These are phyloP conservation scores for Hanleya hanleyi DNA, from an alignment of 2,888 invertebrate species.

Conservation along the genomic window DNA sequence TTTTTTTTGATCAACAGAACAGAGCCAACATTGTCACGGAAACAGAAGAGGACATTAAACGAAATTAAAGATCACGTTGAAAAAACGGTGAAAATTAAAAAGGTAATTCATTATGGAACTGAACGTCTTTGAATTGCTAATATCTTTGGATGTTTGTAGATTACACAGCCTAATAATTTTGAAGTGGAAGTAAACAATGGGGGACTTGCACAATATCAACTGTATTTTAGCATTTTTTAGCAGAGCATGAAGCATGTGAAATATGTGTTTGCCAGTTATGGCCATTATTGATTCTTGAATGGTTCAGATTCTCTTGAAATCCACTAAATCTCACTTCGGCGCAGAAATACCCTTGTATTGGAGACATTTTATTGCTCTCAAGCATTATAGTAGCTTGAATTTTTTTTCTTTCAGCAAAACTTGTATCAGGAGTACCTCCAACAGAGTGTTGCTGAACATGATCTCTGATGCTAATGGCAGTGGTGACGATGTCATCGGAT, in stretches of 20 bases:
- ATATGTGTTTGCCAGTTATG: no score
- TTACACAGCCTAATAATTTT: background rate
- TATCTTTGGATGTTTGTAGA: background rate
- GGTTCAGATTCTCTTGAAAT: no score
- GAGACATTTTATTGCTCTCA: background rate
- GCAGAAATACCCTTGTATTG: no score
- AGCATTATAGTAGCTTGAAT: no score
- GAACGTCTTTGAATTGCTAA: no score
- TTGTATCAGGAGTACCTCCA: slow-evolving; percentile 75
- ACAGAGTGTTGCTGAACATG: slow-evolving; percentile 76
- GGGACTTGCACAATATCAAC: background rate
- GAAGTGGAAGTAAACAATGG: background rate
- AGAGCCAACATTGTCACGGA: slow-evolving; percentile 72
- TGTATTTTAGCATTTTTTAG: background rate
- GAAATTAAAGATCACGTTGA: slow-evolving; percentile 74
- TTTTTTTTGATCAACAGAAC: slow-evolving; percentile 52
- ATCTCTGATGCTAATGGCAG: no score
- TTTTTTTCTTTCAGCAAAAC: slow-evolving; percentile 70
- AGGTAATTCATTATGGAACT: no score
- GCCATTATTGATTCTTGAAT: no score
- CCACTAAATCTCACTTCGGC: no score
- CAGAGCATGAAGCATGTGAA: background rate
- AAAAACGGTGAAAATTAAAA: slow-evolving; percentile 73
- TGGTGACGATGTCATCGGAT: no score
- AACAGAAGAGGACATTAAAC: slow-evolving; percentile 70